These are phyloP conservation scores for Aricia artaxerxes DNA, from an alignment of 2,888 invertebrate genomes.

Conservation along the genomic window DNA sequence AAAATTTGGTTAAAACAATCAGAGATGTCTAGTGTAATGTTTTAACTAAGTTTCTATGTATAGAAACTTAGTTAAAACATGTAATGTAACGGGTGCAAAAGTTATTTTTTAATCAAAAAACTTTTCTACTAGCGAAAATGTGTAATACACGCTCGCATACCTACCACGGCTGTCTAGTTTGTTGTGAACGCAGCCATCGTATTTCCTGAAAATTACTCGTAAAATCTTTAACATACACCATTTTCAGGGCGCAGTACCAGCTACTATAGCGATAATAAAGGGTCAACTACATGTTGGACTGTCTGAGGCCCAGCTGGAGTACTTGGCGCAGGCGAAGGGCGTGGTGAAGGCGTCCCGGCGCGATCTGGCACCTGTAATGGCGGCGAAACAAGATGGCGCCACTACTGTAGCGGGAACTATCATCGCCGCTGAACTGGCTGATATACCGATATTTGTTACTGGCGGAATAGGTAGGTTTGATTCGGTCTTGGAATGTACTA, in stretches of 20 bases:
- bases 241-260: constrained; percentile 90
- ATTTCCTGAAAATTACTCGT: background rate
- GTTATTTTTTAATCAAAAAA: no score
- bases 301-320: constrained; percentile 80
- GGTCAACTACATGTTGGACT: constrained; percentile 92
- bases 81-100: no score
- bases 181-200: no score
- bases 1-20: no score
- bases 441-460: constrained; percentile 96
- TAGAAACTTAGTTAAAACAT: no score
- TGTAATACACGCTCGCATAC: no score
- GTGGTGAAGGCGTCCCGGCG: constrained; percentile 92
- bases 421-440: constrained; percentile 88
- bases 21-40: no score
- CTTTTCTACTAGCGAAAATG: no score
- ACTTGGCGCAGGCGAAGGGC: constrained; percentile 80
- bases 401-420: constrained; percentile 98
- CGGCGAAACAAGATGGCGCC: constrained; percentile 89
- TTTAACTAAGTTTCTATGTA: no score
- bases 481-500: background rate
- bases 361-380: constrained; percentile 89
- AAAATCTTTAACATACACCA: background rate
- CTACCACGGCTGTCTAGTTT: no score
- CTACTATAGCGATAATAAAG: constrained; percentile 93
- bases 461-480: constrained; percentile 84